Percentiles rank a stretch among this genome's conserved stretches.
Evolutionary conservation across 2,797 vertebrate genomes (phyloP).

Genomic region (Carduelis carduelis): DNA sequence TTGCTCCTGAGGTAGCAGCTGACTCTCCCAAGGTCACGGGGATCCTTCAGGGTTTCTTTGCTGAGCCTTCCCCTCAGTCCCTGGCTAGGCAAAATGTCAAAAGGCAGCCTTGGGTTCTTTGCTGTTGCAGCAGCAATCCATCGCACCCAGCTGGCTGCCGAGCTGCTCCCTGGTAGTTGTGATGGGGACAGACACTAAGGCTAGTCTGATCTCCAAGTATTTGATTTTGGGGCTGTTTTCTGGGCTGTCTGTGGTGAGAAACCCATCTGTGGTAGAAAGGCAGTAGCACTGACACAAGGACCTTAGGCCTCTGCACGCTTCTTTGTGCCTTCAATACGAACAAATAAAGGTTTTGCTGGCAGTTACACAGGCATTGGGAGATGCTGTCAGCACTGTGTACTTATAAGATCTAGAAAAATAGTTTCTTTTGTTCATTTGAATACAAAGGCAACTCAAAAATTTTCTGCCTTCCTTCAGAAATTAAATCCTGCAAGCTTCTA

Average conservation of each 20-base stretch:
- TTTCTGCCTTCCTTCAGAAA: neutral
- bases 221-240: neutral
- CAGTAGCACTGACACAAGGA: neutral
- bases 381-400: fast-evolving
- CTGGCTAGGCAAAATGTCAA: neutral
- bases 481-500: neutral
- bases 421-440: neutral
- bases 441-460: neutral
- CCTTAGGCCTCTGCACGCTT: neutral
- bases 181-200: too few species aligned
- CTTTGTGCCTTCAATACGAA: neutral
- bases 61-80: neutral
- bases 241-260: neutral
- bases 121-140: neutral
- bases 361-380: neutral
- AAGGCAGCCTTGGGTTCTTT: neutral
- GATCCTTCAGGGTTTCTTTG: neutral
- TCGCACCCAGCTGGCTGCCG: neutral
- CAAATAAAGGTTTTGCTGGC: neutral
- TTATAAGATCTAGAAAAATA: neutral
- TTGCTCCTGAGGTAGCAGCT: neutral
- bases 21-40: neutral
- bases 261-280: neutral
- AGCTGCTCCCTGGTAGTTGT: neutral
- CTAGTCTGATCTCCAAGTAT: neutral